Evolutionary conservation across 2,888 invertebrate genomes (phyloP), one percentile per base, ranked within the genome.

Genomic region (Eilema sororculum): DNA sequence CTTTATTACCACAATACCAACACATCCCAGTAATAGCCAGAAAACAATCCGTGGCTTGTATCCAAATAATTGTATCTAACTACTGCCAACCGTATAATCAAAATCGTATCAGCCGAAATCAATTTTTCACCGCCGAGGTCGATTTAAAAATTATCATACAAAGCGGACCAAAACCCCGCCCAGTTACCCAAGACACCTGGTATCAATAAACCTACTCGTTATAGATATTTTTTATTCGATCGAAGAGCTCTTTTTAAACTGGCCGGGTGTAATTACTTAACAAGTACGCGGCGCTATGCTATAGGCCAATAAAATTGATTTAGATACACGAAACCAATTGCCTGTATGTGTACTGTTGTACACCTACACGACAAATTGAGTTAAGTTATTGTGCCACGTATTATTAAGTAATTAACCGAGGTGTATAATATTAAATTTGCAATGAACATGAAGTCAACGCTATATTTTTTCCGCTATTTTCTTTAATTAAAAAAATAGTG

Each of bases 141-240:
- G 90, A 90, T 91, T 93, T 91, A 89, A 92, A 92, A 93, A 95
- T 95, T 94, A 95, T 91, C 92, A 94, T 93, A 93, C 90, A 88
- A 86, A 90, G 86, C 85, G 84, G 82, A 80, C 76, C 81, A 69
- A 71, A 70, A 67, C 72, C 16, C 65, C 81, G 78, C 77, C 91
- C 90, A 90, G 70, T 81, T 64, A 84, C 82, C 61, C 20, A 52
- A 77, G 88, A 87, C 73, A 84, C 81, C 59, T 74, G 63, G 57
- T 30, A 56, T 68, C 22, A 33, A 72, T 41, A 24, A 74, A 52
- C 16, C 13, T 37, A 16, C 9, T 68, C 6, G 69, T 64, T 61
- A 28, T 61, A 16, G 61, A 58, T 12, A 67, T 68, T 71, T 69
- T 67, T 67, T 68, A 24, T 71, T 73, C 16, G 57, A 73, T 69